These are phyloP conservation scores for Pogona vitticeps DNA, from an alignment of 2,113 vertebrate species.

Conservation along the genomic window DNA sequence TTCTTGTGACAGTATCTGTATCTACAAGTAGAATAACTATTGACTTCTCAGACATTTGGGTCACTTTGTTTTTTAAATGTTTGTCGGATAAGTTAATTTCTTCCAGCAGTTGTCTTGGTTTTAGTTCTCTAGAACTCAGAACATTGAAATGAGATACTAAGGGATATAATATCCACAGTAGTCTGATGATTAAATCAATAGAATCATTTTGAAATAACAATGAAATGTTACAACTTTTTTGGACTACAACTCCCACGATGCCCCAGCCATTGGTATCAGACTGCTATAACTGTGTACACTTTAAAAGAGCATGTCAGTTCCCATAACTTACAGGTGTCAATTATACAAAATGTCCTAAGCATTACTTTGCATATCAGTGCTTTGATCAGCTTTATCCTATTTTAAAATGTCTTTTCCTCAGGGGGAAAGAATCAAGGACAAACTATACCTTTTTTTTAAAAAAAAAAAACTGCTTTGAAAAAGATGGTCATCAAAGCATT, in stretches of 20 bases:
- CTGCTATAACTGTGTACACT: no score
- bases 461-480: background rate
- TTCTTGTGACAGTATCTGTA: no score
- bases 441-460: background rate
- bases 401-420: background rate
- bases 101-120: background rate
- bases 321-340: background rate
- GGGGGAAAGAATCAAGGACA: background rate
- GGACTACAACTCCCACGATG: no score
- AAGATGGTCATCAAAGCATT: background rate
- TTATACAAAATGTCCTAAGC: background rate
- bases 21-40: no score
- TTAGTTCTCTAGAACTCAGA: background rate
- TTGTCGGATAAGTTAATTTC: background rate
- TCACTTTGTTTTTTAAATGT: background rate
- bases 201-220: no score
- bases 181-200: no score
- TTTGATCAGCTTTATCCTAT: slow-evolving; percentile 2
- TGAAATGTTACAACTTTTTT: no score
- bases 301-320: background rate
- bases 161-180: no score
- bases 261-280: no score
- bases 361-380: background rate
- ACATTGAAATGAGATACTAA: background rate
- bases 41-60: background rate